phyloP scores from a whole-genome alignment of 2,888 invertebrate genomes.

The Melanotus villosus region DNA sequence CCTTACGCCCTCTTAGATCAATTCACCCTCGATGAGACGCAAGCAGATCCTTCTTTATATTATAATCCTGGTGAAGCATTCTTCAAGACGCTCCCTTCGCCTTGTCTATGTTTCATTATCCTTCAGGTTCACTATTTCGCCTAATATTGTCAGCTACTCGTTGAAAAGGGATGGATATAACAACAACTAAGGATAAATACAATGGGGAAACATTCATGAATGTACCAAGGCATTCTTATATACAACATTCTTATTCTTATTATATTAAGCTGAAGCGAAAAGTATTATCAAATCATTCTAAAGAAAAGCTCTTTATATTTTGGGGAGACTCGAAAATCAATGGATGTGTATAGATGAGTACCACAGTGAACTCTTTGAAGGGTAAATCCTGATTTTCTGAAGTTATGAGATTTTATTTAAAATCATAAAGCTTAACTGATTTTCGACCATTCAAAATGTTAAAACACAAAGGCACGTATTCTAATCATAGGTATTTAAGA shows the following conservation, averaged over 20 bases:
- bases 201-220: conserved; percentile 16
- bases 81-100: conserved; percentile 41
- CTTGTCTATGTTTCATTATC: conserved; percentile 42
- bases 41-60: conserved; percentile 48
- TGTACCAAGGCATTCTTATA: conserved; percentile 33
- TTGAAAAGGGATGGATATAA: conserved; percentile 19
- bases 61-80: conserved; percentile 48
- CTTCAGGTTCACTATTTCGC: conserved; percentile 37
- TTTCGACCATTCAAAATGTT: no score
- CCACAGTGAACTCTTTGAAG: no score
- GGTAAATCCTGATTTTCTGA: no score
- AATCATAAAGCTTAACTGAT: no score
- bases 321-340: background rate
- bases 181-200: conserved; percentile 8
- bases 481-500: no score
- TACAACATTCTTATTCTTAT: conserved; percentile 44
- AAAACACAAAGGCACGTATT: no score
- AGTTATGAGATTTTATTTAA: no score
- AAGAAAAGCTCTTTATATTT: conserved; percentile 6
- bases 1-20: conserved; percentile 42
- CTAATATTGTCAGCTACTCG: conserved; percentile 17
- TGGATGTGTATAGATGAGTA: no score
- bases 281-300: conserved; percentile 32
- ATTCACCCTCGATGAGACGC: conserved; percentile 47
- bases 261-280: conserved; percentile 36